Base-by-base conservation (phyloP, 2,113 vertebrate species). In the Acrocephalus arundinaceus region DNA sequence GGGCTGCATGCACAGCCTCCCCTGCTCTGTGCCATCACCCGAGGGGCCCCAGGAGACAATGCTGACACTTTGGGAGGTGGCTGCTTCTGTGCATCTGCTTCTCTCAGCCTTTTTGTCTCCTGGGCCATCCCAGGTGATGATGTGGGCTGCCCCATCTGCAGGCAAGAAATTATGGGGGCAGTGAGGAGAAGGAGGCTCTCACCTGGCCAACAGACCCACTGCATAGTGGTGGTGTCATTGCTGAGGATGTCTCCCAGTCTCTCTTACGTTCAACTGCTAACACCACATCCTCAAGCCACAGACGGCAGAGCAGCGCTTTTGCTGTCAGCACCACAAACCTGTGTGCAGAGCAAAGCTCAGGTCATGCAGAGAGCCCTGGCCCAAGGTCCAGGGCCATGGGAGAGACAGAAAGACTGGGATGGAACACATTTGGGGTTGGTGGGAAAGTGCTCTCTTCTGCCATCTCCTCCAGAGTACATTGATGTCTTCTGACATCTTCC, bases 211-310 rank as follows among this genome's bases (percentile, higher is more conserved):
- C 51, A 87, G 45, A 31, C 45, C 65, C 51, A 66, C 23, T 19
- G 65, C 28, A 9, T 11, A 39, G 33, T 41, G n/a, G 12, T 59
- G 37, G n/a, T 77, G 45, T 66, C 58, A 48, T 20, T 10, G 4
- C 11, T 10, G 25, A 87, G 84, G 43, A 61, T 15, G 28, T 63
- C 31, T 70, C 45, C 77, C 65, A 92, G 45, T 14, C 78, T n/a
- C 6, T 19, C 35, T 72, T 54, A 14, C 5, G 5, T 27, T 48
- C 27, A 0, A 67, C 16, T 13, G 33, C 35, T 14, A 58, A 3
- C 51, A 59, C 39, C 51, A 37, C 19, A 5, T 35, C 8, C 19
- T 84, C 59, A 11, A 19, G 46, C 9, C 51, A 23, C 19, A 72
- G 20, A n/a, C 4, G 28, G 57, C 39, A 61, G n/a, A 87, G 74